phyloP scores from a whole-genome alignment of 1,140 invertebrate species.

The Papilio machaon region DNA sequence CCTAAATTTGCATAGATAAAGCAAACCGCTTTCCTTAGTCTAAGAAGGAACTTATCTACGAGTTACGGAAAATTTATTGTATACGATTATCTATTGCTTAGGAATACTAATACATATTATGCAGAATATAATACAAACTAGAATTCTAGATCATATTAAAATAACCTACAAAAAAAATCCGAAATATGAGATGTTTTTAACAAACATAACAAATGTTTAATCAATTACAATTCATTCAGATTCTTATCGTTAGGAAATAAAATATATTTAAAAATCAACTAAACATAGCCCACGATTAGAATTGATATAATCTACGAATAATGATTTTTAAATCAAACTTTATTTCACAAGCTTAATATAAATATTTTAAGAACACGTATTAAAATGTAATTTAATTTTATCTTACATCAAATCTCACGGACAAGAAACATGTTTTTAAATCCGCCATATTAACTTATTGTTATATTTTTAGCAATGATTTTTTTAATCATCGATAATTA shows the following conservation, averaged over 20 bases:
- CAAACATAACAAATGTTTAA: neutral
- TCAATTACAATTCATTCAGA: neutral
- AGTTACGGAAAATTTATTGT: constrained; percentile 40
- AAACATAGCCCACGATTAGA: neutral
- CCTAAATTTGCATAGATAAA: constrained; percentile 59
- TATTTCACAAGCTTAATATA: neutral
- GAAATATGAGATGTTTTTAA: neutral
- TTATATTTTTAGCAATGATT: too few species aligned
- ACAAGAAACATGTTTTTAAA: neutral
- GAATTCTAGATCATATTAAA: neutral
- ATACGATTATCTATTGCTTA: constrained; percentile 20
- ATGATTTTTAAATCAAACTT: neutral
- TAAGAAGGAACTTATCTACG: constrained; percentile 30
- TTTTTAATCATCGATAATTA: neutral
- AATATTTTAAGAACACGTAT: neutral
- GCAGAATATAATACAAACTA: neutral
- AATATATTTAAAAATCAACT: neutral
- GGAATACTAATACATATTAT: constrained; percentile 28
- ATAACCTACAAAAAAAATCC: neutral
- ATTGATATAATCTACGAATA: neutral
- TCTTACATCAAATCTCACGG: neutral
- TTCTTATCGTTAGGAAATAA: neutral
- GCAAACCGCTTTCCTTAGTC: constrained; percentile 25
- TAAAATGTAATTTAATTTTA: neutral
- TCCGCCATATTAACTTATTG: neutral